These are phyloP conservation scores for Boloria euphrosyne DNA, from an alignment of 2,888 invertebrate species.

Conservation along the genomic window DNA sequence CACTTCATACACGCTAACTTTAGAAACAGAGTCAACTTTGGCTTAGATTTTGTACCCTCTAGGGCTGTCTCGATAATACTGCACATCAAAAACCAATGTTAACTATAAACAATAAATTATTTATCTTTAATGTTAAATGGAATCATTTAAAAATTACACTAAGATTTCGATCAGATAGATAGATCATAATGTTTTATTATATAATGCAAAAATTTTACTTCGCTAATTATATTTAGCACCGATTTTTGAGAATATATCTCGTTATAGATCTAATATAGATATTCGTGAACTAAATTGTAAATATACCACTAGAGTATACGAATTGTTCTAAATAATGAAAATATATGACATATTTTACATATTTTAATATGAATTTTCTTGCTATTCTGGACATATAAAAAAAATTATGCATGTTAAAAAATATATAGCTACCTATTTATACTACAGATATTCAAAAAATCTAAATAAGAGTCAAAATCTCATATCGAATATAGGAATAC, in stretches of 20 bases:
- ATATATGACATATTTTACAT: too few relatives aligned
- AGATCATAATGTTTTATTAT: constrained; percentile 1
- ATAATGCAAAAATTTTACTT: background rate
- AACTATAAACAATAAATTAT: constrained; percentile 4
- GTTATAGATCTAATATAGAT: background rate
- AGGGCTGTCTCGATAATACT: constrained; percentile 55
- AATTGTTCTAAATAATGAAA: background rate
- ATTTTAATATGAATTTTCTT: too few relatives aligned
- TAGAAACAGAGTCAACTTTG: constrained; percentile 60
- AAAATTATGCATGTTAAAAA: constrained; percentile 1
- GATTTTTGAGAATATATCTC: background rate
- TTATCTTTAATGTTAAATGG: background rate
- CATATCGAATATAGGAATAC: constrained; percentile 1
- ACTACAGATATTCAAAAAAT: constrained; percentile 1
- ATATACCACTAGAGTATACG: constrained; percentile 2
- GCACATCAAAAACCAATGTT: constrained; percentile 44
- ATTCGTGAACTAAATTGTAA: background rate
- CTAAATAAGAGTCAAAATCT: constrained; percentile 4
- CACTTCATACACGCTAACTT: constrained; percentile 50
- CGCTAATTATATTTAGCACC: constrained; percentile 10
- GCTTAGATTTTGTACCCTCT: constrained; percentile 54
- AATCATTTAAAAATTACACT: constrained; percentile 3
- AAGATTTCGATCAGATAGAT: background rate
- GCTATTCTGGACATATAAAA: constrained; percentile 1
- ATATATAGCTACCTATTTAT: background rate